A percentile compares a stretch with the other conserved stretches of the same genome.
Conservation (phyloP, 2,888 invertebrate genomes). For the Gibbula magus region DNA sequence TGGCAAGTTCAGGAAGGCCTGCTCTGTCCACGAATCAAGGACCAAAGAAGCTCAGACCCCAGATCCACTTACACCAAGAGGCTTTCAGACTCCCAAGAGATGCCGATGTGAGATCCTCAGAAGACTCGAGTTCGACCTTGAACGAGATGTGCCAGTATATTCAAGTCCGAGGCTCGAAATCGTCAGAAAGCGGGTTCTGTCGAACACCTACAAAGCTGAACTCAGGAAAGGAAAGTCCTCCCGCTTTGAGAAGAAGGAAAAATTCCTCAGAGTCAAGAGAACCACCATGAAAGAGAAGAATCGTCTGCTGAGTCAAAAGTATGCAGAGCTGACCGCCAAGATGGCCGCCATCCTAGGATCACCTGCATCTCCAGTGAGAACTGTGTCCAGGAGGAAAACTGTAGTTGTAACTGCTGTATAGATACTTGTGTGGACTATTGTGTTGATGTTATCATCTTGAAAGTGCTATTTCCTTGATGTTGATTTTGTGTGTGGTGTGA, state of each 20-base stretch:
- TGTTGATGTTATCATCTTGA: no score
- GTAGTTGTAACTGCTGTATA: constrained; percentile 2
- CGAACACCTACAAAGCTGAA: background rate
- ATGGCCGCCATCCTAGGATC: background rate
- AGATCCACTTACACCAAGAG: no score
- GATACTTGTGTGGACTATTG: background rate
- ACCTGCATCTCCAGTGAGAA: background rate
- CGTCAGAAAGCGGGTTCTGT: background rate
- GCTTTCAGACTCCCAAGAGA: background rate
- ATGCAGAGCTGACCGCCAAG: background rate
- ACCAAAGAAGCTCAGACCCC: no score
- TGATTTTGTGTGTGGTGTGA: no score
- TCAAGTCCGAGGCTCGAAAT: constrained; percentile 10
- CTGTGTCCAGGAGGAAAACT: background rate
- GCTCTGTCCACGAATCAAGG: background rate
- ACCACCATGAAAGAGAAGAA: background rate
- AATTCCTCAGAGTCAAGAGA: background rate
- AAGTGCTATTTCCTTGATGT: no score
- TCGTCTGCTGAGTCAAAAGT: background rate
- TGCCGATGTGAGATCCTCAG: constrained; percentile 5
- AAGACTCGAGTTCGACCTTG: background rate
- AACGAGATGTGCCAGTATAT: background rate
- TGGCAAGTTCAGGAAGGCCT: background rate
- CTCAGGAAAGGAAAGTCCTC: background rate
- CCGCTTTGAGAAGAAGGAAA: background rate